Conservation (phyloP, 2,888 invertebrate species). For the Auanema freiburgensis region DNA sequence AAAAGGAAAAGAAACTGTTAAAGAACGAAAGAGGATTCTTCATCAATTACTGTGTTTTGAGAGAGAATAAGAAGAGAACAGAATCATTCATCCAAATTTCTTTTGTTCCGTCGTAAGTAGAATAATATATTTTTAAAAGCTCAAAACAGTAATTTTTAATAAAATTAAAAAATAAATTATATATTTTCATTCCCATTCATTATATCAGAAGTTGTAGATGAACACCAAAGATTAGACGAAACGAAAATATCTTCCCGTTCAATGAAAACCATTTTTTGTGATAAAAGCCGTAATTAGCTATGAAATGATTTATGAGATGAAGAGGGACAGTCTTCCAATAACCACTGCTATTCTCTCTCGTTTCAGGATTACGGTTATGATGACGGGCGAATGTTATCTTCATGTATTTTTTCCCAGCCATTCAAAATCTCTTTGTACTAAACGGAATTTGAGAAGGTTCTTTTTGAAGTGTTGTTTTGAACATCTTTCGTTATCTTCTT, state of each 20-base stretch:
- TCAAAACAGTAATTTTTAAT: too few species aligned
- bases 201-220: too few species aligned
- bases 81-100: too few species aligned
- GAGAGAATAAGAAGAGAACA: too few species aligned
- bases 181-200: too few species aligned
- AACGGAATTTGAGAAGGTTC: conserved; percentile 45
- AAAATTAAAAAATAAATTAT: too few species aligned
- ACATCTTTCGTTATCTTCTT: conserved; percentile 1
- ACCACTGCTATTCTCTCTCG: not conserved
- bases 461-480: conserved; percentile 22
- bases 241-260: not conserved
- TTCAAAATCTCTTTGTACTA: conserved; percentile 55
- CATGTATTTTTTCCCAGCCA: conserved; percentile 56
- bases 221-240: too few species aligned
- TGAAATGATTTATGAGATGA: not conserved
- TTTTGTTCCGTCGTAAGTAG: too few species aligned
- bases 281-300: not conserved
- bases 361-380: conserved; percentile 55
- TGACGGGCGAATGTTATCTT: conserved; percentile 58
- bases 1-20: too few species aligned
- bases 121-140: too few species aligned
- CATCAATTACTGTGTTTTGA: too few species aligned
- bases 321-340: not conserved
- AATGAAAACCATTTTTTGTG: not conserved
- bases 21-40: too few species aligned